Evolutionary conservation across 2,797 vertebrate genomes (phyloP), one percentile per base, ranked within the genome.

Genomic region (Myoxocephalus aenaeus): DNA sequence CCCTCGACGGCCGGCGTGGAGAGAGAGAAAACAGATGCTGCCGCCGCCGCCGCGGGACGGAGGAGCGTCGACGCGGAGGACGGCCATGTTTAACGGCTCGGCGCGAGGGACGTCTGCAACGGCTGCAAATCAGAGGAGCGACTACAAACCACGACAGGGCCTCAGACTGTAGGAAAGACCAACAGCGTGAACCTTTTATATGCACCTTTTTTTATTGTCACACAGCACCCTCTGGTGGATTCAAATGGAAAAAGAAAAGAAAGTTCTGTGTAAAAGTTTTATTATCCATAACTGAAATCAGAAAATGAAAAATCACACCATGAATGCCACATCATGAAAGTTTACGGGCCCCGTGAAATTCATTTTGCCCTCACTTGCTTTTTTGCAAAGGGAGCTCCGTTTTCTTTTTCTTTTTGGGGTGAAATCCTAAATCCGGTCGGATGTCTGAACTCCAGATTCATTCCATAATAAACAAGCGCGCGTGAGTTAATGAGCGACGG

Each of bases 401-500:
- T 53, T 7, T 40, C 11, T 40, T 38, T 38, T 36, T 36, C 8
- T 36, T 36, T 36, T 36, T 36, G 2, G 3, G 32, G 42, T 25
- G 29, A 70, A 64, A 83, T 63, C 38, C 51, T 8, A 14, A 44
- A 18, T 68, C 46, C 67, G 12, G 14, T 51, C 46, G 67, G 18
- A 32, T 12, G 54, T 59, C 79, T 54, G 77, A 71, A 59, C 53
- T 46, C 20, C 65, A 54, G 72, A 82, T 72, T 75, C 77, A 76
- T 78, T 77, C 65, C 72, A 82, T 17, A 29, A 82, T 46, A 86
- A 89, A 89, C 77, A 85, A 79, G 81, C 63, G 73, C 73, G 82
- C 32, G 7, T 36, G 72, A 78, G 85, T 87, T 89, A 91, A 91
- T 92, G 88, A 92, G 73, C 79, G 82, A 84, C 87, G 83, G 83